Conservation (phyloP, 2,888 invertebrate species). For the Hedya salicella region DNA sequence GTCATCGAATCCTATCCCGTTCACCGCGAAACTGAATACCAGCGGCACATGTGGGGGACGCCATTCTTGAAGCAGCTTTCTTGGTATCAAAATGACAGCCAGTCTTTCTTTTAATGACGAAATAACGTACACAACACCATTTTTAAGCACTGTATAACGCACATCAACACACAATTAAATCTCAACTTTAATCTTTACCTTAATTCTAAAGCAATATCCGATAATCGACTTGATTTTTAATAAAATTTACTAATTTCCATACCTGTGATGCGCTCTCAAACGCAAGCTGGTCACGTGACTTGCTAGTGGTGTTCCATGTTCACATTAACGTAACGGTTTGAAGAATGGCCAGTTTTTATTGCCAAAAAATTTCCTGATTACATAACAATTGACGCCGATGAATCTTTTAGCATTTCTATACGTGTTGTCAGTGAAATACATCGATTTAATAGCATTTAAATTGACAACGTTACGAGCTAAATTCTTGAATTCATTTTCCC, state of each 20-base stretch:
- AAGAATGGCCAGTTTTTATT: conserved; percentile 57
- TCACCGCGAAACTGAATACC: conserved; percentile 75
- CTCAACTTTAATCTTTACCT: conserved; percentile 69
- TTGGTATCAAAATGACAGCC: conserved; percentile 86
- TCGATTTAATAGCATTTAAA: neutral
- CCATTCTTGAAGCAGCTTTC: conserved; percentile 89
- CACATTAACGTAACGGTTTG: conserved; percentile 47
- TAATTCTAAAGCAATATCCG: conserved; percentile 67
- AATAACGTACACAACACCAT: conserved; percentile 74
- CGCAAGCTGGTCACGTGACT: conserved; percentile 89
- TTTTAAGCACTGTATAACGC: conserved; percentile 66
- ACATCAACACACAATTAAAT: conserved; percentile 66
- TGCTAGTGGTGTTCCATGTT: conserved; percentile 68
- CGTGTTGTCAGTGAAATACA: neutral
- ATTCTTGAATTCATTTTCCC: neutral
- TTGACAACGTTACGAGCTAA: neutral
- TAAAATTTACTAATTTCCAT: conserved; percentile 83
- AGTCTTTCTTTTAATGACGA: conserved; percentile 71
- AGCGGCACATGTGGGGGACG: conserved; percentile 89
- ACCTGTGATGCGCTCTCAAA: conserved; percentile 89
- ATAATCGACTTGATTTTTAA: conserved; percentile 74
- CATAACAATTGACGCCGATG: conserved; percentile 36
- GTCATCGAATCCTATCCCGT: conserved; percentile 73
- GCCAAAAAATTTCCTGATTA: conserved; percentile 48
- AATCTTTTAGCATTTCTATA: neutral